Conservation (phyloP, 1,140 invertebrate genomes). For the Scylla paramamosain region DNA sequence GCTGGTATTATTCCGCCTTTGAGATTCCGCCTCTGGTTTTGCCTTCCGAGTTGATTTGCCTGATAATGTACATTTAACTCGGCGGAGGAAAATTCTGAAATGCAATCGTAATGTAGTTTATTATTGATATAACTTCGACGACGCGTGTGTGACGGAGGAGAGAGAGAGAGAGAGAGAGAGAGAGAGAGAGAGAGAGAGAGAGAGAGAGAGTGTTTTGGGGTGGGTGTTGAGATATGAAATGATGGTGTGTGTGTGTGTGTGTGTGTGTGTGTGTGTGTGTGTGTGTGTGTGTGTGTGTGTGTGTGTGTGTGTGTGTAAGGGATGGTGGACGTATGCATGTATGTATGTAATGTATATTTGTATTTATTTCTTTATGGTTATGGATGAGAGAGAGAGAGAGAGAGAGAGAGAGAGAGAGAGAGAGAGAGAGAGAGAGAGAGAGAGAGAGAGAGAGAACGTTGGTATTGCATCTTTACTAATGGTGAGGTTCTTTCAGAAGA, state of each 20-base stretch:
- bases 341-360: slow-evolving; percentile 48
- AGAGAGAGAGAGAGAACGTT: slow-evolving; percentile 61
- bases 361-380: slow-evolving; percentile 13
- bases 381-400: slow-evolving; percentile 55
- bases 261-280: background rate
- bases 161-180: slow-evolving; percentile 20
- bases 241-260: background rate
- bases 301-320: slow-evolving; percentile 29
- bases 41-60: slow-evolving; percentile 65
- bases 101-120: slow-evolving; percentile 57
- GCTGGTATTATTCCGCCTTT: slow-evolving; percentile 64
- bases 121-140: slow-evolving; percentile 52
- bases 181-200: slow-evolving; percentile 1
- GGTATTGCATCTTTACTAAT: background rate
- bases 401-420: slow-evolving; percentile 46
- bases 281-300: slow-evolving; percentile 16
- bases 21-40: slow-evolving; percentile 59
- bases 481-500: background rate
- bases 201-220: background rate
- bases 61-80: slow-evolving; percentile 77
- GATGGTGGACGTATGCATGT: background rate
- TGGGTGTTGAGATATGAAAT: no score
- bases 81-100: slow-evolving; percentile 67
- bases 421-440: slow-evolving; percentile 70
- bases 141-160: background rate